Conservation (phyloP, 2,888 invertebrate species). For the Xiphydria camelus region DNA sequence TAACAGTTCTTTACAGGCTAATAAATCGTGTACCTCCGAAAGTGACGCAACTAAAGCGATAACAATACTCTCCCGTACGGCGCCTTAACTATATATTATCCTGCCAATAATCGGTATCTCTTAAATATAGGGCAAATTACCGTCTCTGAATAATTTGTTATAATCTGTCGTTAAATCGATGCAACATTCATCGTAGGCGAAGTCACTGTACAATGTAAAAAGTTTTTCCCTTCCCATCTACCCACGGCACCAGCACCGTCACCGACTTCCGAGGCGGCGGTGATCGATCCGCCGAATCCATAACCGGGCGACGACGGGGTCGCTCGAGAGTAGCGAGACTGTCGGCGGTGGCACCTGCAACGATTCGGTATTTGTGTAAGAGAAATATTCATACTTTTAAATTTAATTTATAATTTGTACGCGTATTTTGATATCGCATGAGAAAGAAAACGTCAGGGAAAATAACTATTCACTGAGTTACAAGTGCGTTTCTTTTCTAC, state of each 20-base stretch:
- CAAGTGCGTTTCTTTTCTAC: no score
- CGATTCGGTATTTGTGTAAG: no score
- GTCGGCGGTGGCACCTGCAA: conserved; percentile 49
- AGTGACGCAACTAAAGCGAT: conserved; percentile 58
- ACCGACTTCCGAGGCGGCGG: no score
- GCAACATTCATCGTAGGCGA: conserved; percentile 47
- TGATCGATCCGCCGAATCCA: conserved; percentile 45
- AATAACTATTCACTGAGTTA: no score
- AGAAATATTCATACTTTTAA: no score
- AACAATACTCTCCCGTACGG: conserved; percentile 44
- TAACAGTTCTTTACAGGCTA: conserved; percentile 53
- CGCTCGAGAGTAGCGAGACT: conserved; percentile 48
- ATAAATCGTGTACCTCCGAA: conserved; percentile 55
- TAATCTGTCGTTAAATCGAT: conserved; percentile 19
- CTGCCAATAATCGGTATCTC: conserved; percentile 42
- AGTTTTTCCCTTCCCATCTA: conserved; percentile 41
- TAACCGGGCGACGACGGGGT: conserved; percentile 44
- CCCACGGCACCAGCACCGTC: no score
- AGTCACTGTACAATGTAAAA: conserved; percentile 58
- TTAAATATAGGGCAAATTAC: conserved; percentile 37
- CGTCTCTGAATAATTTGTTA: conserved; percentile 28
- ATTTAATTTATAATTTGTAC: no score
- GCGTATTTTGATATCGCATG: no score
- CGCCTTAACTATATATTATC: conserved; percentile 47
- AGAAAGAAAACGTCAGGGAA: no score